Evolutionary conservation across 2,888 invertebrate genomes (phyloP), one percentile per base, ranked within the genome.

Genomic region (Caenorhabditis auriculariae): DNA sequence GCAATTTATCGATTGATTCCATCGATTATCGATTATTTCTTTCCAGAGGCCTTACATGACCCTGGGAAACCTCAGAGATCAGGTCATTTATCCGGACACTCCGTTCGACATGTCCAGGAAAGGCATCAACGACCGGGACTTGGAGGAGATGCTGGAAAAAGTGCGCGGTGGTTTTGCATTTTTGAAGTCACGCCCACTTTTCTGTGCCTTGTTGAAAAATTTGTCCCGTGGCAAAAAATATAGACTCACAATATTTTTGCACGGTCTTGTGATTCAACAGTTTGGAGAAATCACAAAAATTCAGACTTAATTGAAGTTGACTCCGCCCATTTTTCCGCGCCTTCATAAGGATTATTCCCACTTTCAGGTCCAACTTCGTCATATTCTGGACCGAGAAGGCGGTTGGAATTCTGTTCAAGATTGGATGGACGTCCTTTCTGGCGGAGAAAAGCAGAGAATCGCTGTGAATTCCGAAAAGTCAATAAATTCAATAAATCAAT

Each of bases 31-130:
- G 19, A 26, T 23, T 12, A 12, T 19, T 7, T 3, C 12, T 28
- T 39, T 49, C 27, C 50, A 84, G 54, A 52, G 94, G 74, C 96
- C 96, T 0, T 96, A 96, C 85, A 93, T 96, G 93, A 93, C 93
- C 0, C 88, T 92, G 67, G 96, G 93, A 28, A 90, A 90, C 19
- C 85, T 94, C 5, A 86, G 92, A 27, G 95, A 96, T 84, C 96
- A 98, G 83, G 69, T 77, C 54, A 94, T 94, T 66, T 98, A 96
- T 83, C 96, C 96, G 0, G 90, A 94, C 67, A 89, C 89, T 0
- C 83, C 87, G 5, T 87, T 87, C 9, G 89, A 90, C 69, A 89
- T 91, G 89, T 85, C 85, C 46, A 83, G 82, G 1, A 88, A 88
- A 59, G 88, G 88, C 29, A 85, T 89, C 50, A 85, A 85, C 0